Evolutionary conservation across 1,140 invertebrate genomes (phyloP), one percentile per base, ranked within the genome.

Genomic region (Bombus turneri): DNA sequence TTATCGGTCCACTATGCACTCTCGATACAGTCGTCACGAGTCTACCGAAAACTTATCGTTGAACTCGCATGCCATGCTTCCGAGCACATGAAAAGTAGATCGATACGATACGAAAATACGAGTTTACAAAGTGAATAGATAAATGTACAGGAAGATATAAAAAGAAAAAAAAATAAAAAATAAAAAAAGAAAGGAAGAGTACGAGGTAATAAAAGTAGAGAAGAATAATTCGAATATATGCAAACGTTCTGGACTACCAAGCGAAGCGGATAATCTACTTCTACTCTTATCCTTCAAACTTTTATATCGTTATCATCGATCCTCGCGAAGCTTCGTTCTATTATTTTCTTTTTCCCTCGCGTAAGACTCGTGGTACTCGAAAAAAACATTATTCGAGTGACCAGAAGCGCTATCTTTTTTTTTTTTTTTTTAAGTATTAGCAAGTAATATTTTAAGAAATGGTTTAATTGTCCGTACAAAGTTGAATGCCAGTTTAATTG

Each of bases 51-150:
- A 74, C 31, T 64, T 41, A 53, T 74, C 37, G 37, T 64, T 41
- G 8, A 89, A 86, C 28, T 90, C 13, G 43, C 90, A 92, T 92
- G 90, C 88, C 90, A 92, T 92, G 90, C 90, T 64, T 71, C 81
- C 79, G 87, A 91, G 77, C 83, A 85, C 75, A 86, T 90, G 68
- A 76, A 90, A 71, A 53, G 72, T 85, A 47, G 64, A 69, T 68
- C 77, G 86, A 85, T 64, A 53, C 69, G 59, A 72, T 80, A 77
- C 62, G 69, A 74, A 64, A 80, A 86, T 28, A 86, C 76, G 62
- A 77, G 53, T 79, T 71, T 39, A 74, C 83, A 72, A 47, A 53
- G 31, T 69, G 64, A 37, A 15, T 22, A 39, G 43, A 80, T 3
- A 57, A 31, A 80, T 22, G 57, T 47, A 41, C 3, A 37, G 22